phyloP scores from a whole-genome alignment of 2,888 invertebrate genomes.

The Spodoptera picta region DNA sequence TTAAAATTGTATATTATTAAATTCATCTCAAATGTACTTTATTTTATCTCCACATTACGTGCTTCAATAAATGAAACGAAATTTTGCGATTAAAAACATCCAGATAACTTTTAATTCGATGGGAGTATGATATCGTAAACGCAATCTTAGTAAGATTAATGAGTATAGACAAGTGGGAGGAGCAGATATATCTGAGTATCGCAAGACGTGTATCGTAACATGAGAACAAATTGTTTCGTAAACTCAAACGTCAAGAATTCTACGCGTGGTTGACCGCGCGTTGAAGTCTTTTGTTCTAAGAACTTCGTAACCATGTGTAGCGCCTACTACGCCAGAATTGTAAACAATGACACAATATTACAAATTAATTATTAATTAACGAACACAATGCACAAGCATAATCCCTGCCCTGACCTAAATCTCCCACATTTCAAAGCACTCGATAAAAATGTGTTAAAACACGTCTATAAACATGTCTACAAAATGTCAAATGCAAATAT shows the following conservation, averaged over 20 bases:
- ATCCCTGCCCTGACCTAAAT: slow-evolving; percentile 2
- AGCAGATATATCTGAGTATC: slow-evolving; percentile 1
- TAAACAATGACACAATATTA: neutral
- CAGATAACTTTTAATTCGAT: too few relatives aligned
- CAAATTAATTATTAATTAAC: neutral
- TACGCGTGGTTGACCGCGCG: slow-evolving; percentile 52
- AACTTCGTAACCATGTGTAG: neutral
- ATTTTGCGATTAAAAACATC: too few relatives aligned
- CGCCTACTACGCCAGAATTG: neutral
- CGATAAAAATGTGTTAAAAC: slow-evolving; percentile 39
- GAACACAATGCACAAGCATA: slow-evolving; percentile 6
- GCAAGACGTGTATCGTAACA: slow-evolving; percentile 10
- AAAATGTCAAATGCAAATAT: slow-evolving; percentile 34
- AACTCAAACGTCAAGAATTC: slow-evolving; percentile 13
- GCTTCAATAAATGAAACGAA: too few relatives aligned
- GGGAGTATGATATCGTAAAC: neutral
- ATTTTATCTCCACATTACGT: too few relatives aligned
- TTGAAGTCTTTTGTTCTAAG: slow-evolving; percentile 69
- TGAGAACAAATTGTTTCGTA: slow-evolving; percentile 21
- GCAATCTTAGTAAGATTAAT: slow-evolving; percentile 7
- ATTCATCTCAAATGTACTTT: too few relatives aligned
- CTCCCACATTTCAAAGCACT: slow-evolving; percentile 6
- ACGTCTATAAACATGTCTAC: slow-evolving; percentile 27
- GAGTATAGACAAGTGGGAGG: slow-evolving; percentile 9
- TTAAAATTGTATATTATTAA: neutral